Conservation (phyloP, 2,797 vertebrate species). For the Myotis myotis region DNA sequence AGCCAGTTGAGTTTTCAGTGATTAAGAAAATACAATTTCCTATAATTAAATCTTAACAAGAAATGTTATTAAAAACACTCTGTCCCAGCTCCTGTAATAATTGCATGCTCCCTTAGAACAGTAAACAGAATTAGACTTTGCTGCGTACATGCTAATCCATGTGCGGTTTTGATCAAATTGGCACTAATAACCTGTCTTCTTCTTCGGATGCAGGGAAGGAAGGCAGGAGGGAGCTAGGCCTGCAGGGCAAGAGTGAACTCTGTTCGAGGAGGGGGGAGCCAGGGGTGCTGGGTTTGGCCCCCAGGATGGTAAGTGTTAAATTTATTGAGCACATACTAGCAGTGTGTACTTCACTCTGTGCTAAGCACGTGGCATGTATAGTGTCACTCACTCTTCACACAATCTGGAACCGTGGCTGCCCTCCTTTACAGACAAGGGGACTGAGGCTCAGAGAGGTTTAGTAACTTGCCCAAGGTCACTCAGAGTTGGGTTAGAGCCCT, state of each 20-base stretch:
- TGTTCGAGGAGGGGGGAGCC: not conserved
- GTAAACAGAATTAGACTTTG: slow-evolving; percentile 88
- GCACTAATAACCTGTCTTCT: slow-evolving; percentile 85
- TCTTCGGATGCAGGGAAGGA: slow-evolving; percentile 47
- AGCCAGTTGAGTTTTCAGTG: slow-evolving; percentile 88
- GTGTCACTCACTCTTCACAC: not conserved
- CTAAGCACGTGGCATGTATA: not conserved
- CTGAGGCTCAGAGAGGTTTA: not conserved
- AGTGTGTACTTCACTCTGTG: not conserved
- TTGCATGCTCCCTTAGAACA: slow-evolving; percentile 87
- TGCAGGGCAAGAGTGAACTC: not conserved
- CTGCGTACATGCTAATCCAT: slow-evolving; percentile 84
- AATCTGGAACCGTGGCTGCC: not conserved
- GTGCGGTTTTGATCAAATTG: slow-evolving; percentile 88
- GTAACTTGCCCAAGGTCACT: not conserved
- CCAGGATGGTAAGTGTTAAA: not conserved
- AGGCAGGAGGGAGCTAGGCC: not conserved
- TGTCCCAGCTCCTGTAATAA: slow-evolving; percentile 87
- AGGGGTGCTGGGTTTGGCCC: not conserved
- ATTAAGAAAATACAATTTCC: slow-evolving; percentile 90
- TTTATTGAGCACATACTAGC: not conserved
- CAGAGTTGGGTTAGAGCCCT: not conserved
- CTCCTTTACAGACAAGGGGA: not conserved
- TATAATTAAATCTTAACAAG: slow-evolving; percentile 91
- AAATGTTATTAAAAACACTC: slow-evolving; percentile 90